Evolutionary conservation across 2,888 invertebrate species (phyloP), one percentile per base, ranked within the genome.

Genomic region (Andrena dorsata): DNA sequence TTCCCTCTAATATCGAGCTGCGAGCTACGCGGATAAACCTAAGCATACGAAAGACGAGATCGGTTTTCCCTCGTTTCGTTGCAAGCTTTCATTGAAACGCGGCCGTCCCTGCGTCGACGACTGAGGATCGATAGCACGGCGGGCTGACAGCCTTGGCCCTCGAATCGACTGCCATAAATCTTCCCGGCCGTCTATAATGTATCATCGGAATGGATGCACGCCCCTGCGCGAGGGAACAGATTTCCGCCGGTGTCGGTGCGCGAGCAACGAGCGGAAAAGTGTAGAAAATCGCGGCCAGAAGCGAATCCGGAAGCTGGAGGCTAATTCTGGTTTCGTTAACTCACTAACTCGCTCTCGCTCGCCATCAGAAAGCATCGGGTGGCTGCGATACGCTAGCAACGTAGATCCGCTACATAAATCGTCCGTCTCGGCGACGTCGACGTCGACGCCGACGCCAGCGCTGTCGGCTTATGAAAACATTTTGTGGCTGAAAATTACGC

Each of bases 371-470:
- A 69, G 76, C 28, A 23, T 28, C 65, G 74, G 26, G 26, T 47
- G 53, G 26, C n/a, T 23, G 35, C 53, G 51, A 30, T 30, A 51
- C 41, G 66, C 16, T 13, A n/a, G 32, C 47, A 49, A n/a, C 20
- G 51, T 60, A 35, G 76, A 81, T 81, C 64, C 76, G 76, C 69
- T 20, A 65, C 78, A 82, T 83, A 83, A 83, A 83, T 83, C 75
- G 61, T 66, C 8, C 75, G 60, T 61, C 61, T 7, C 13, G 53
- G 16, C 63, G 70, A 41, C 58, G 30, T n/a, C 51, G 58, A 30
- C 35, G 41, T 23, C 71, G 66, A 58, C 49, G 76, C 53, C 76
- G 28, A n/a, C n/a, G n/a, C n/a, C n/a, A 30, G 32, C 28, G 51
- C 60, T 49, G 65, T 8, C 41, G 53, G 30, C 66, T 16, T 60